These are phyloP conservation scores for Rhombomys opimus DNA, from an alignment of 2,113 vertebrate species.

Conservation along the genomic window DNA sequence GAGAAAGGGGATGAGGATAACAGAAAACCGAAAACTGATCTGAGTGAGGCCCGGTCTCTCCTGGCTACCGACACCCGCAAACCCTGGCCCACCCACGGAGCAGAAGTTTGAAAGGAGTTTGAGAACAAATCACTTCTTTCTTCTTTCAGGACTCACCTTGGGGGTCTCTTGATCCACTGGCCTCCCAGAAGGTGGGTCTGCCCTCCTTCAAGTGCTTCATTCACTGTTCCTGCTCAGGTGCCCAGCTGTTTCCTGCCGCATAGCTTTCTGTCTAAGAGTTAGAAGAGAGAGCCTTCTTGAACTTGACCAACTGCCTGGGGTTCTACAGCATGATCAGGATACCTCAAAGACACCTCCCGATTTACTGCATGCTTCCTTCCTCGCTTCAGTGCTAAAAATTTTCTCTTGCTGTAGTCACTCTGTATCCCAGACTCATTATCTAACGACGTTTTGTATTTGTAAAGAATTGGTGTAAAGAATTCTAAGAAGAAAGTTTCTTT, in stretches of 20 bases:
- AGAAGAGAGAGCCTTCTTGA: neutral
- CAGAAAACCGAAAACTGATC: conserved; percentile 78
- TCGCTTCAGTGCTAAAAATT: conserved; percentile 11
- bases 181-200: conserved; percentile 27
- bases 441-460: neutral
- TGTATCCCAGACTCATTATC: neutral
- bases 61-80: conserved; percentile 73
- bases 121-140: conserved; percentile 74
- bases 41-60: conserved; percentile 58
- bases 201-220: neutral
- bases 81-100: conserved; percentile 76
- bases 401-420: neutral
- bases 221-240: neutral
- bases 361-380: neutral
- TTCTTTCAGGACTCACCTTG: conserved; percentile 59
- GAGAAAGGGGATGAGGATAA: conserved; percentile 71
- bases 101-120: conserved; percentile 24
- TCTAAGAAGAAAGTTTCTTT: conserved; percentile 8
- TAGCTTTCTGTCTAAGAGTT: neutral
- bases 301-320: neutral
- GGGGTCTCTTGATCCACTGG: conserved; percentile 40
- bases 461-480: conserved; percentile 8
- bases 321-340: neutral
- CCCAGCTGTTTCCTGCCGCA: neutral
- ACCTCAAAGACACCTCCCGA: neutral